Evolutionary conservation across 2,113 vertebrate species (phyloP).

Genomic region (Penelope pileata): DNA sequence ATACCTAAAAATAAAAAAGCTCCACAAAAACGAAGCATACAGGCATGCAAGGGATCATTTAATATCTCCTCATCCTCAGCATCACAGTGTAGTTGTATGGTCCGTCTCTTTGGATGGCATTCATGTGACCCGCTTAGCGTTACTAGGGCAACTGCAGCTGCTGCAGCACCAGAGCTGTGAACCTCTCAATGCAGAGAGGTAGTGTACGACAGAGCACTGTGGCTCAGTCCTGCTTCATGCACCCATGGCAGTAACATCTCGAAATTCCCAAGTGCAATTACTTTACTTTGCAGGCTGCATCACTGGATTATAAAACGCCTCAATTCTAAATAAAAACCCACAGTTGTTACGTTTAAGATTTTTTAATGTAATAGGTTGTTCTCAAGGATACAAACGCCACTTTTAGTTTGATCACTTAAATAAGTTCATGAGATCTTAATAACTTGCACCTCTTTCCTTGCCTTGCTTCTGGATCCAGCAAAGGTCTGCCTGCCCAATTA

Average conservation of each 20-base stretch:
- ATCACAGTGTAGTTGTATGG: accelerated
- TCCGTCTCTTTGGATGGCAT: neutral
- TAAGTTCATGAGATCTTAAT: neutral
- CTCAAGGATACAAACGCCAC: neutral
- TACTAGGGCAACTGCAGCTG: neutral
- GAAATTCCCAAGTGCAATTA: neutral
- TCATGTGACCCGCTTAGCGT: neutral
- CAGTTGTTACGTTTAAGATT: neutral
- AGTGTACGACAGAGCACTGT: neutral
- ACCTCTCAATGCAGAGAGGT: accelerated
- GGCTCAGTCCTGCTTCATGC: neutral
- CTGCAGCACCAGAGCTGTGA: neutral
- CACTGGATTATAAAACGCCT: neutral
- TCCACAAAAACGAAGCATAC: neutral
- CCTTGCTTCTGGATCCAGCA: neutral
- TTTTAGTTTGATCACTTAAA: neutral
- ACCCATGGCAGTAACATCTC: neutral
- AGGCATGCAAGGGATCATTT: neutral
- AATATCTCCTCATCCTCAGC: neutral
- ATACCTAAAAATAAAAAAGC: slow-evolving; percentile 30
- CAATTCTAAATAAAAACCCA: neutral
- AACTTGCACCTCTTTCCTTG: neutral
- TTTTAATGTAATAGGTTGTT: neutral
- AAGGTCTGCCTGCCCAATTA: neutral
- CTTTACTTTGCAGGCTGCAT: neutral